Conservation (phyloP, 2,797 vertebrate genomes). For the Malacoraja senta region DNA sequence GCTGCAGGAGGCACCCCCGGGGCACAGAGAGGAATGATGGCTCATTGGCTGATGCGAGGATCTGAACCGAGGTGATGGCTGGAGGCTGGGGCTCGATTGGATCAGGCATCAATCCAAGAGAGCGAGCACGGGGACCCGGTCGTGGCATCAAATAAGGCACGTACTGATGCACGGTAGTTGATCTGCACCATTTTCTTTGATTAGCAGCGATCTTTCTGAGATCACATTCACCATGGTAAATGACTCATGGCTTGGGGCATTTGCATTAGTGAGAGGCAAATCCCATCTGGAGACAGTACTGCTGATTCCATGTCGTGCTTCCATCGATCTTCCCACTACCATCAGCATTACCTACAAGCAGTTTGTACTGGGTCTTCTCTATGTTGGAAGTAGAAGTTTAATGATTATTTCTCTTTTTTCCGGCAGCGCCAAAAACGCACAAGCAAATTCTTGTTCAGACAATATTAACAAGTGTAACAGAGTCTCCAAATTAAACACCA, state of each 20-base stretch:
- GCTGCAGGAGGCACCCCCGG: no score
- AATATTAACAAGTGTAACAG: conserved; percentile 2
- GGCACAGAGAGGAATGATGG: no score
- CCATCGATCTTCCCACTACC: neutral
- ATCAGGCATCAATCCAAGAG: no score
- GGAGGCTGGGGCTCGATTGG: no score
- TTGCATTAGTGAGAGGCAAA: neutral
- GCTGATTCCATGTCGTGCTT: neutral
- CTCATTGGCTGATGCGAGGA: no score
- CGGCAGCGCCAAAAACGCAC: neutral
- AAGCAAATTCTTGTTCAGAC: conserved; percentile 9
- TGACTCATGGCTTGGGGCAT: neutral
- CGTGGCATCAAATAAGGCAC: no score
- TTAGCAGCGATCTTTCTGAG: neutral
- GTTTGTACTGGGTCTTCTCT: neutral
- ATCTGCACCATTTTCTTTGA: no score
- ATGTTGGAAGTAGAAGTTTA: neutral
- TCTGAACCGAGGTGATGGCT: no score
- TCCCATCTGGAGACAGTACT: neutral
- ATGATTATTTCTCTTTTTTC: neutral
- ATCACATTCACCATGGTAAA: neutral
- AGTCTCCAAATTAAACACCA: neutral
- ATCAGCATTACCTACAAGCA: neutral
- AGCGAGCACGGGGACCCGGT: no score
- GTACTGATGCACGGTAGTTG: no score